Conservation (phyloP, 1,140 invertebrate species). For the Bicyclus anynana region DNA sequence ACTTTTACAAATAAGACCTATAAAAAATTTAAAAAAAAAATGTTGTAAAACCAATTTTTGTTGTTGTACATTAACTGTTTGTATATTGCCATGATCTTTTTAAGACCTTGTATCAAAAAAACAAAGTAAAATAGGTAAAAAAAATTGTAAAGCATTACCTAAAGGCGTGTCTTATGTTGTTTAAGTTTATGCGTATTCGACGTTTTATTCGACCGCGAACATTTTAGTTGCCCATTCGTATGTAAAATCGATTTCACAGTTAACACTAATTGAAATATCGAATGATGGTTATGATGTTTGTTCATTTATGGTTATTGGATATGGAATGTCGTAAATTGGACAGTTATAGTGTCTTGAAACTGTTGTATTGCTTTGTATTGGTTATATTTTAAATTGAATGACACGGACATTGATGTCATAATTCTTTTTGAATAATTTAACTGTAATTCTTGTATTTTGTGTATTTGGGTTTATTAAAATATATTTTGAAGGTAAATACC, state of each 20-base stretch:
- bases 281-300: background rate
- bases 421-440: too few species aligned
- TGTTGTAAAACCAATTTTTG: too few species aligned
- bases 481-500: too few species aligned
- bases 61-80: too few species aligned
- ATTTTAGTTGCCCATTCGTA: constrained; percentile 20
- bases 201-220: background rate
- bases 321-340: background rate
- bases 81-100: too few species aligned
- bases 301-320: background rate
- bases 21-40: too few species aligned
- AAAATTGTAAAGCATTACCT: background rate
- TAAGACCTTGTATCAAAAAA: too few species aligned
- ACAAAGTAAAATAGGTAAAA: background rate
- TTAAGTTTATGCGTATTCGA: background rate
- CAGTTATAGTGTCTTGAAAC: background rate
- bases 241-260: constrained; percentile 19
- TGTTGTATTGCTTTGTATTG: background rate
- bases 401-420: background rate
- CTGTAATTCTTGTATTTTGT: too few species aligned
- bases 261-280: constrained; percentile 26
- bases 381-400: background rate
- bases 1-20: too few species aligned
- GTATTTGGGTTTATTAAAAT: too few species aligned
- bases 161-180: background rate